Evolutionary conservation across 2,888 invertebrate species (phyloP), one percentile per base, ranked within the genome.

Genomic region (Heliconius charithonia): DNA sequence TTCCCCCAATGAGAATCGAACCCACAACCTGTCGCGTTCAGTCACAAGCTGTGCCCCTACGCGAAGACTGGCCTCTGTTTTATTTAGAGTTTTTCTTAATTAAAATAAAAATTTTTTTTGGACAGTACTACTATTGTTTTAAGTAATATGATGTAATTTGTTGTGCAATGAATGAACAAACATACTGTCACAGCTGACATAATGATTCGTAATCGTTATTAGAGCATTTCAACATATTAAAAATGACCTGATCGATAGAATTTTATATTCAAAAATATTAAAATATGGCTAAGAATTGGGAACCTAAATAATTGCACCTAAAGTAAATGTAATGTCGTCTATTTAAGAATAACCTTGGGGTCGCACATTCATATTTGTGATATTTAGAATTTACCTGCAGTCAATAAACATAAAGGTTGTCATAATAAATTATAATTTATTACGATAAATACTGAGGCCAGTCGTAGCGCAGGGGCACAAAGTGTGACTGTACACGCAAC

Each of bases 311-410:
- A 1, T 78, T 81, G 76, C 76, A 82, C 81, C 84, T 83, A 84
- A 85, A 83, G 85, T 84, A 84, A 85, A 86, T 85, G 83, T 81
- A 83, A 84, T 81, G 73, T 73, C 85, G 79, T 81, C 82, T 84
- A 86, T 84, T 83, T 83, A 81, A 82, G 76, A 77, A 81, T 84
- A 83, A 83, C 90, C 89, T 90, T 89, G 86, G 85, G 76, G 73
- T 71, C 77, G 73, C 80, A 83, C 86, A 85, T 88, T 87, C 85
- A 59, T 85, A 83, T 78, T 82, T 76, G 67, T 62, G 9, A 74
- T 71, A 73, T 59, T 72, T 66, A 59, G 66, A 29, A 56, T 71
- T 19, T 25, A 59, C 75, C 75, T 74, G 76, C 70, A 72, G 62
- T 45, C 41, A 77, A 77, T 77, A 73, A 73, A 59, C 72, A 73